Evolutionary conservation across 2,888 invertebrate species (phyloP), one percentile per base, ranked within the genome.

Genomic region (Entomobrya multifasciata): DNA sequence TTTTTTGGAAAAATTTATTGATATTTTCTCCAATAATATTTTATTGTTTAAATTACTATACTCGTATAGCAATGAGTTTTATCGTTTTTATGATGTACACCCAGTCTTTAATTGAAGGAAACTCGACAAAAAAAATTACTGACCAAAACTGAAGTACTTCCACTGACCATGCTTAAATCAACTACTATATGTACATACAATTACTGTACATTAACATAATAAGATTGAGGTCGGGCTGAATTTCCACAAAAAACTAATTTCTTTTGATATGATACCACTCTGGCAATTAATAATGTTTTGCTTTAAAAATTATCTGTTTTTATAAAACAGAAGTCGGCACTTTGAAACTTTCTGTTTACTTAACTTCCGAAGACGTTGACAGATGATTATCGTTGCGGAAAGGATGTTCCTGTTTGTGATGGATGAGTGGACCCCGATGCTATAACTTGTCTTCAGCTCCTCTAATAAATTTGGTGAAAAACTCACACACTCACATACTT

Each of bases 361-460:
- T 84, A 20, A 65, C 17, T 47, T 27, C 36, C 20, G 17, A 47
- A 36, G 84, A 84, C 84, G 84, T 84, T 84, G 84, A 84, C 84
- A 77, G 84, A 84, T 84, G 76, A 65, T 13, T 76, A 84, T 84
- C 77, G 15, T 17, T 57, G 84, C 27, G 22, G 77, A 57, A 77
- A 67, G 83, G 83, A 84, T 67, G 67, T 67, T 77, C 25, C 60
- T 83, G 49, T 62, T 49, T 47, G 55, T n/a, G 83, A 83, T 83
- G 76, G 65, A 52, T 76, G 83, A 83, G 62, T 65, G 44, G 36
- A 36, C 81, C 25, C n/a, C 44, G 22, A 67, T 11, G 25, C 44
- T 20, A n/a, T 17, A 57, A 22, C 41, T 25, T 67, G 65, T 80
- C 67, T 52, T 67, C 80, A 36, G 15, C 41, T 80, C 47, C 62